These are phyloP conservation scores for Crotalus viridis DNA, from an alignment of 2,113 vertebrate genomes.

Conservation along the genomic window DNA sequence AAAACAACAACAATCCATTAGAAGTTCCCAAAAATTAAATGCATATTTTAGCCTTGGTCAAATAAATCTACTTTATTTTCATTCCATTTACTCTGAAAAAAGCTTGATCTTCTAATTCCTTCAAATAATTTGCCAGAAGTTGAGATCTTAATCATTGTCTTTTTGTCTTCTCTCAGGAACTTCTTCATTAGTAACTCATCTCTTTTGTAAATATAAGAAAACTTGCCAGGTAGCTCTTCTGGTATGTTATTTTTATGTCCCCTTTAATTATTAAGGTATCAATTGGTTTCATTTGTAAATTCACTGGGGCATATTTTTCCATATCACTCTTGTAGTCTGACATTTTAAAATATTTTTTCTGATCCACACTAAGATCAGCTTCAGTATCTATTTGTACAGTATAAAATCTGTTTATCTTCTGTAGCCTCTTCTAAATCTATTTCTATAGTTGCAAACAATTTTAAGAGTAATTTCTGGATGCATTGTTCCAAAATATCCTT, in stretches of 20 bases:
- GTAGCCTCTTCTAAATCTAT: background rate
- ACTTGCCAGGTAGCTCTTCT: background rate
- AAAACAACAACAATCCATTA: no score
- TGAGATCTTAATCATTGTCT: background rate
- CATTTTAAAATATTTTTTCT: background rate
- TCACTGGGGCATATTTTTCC: background rate
- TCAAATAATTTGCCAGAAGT: background rate
- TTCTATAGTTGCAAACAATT: background rate
- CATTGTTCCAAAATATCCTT: background rate
- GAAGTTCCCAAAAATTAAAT: no score
- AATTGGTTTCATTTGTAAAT: background rate
- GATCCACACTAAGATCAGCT: background rate
- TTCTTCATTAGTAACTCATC: background rate
- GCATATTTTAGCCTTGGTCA: no score
- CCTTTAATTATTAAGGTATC: background rate
- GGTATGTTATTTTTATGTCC: background rate
- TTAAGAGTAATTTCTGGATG: background rate
- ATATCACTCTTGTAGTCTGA: background rate
- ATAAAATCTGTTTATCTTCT: background rate
- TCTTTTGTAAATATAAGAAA: background rate
- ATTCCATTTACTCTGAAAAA: background rate
- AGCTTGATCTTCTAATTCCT: background rate
- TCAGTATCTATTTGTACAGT: background rate
- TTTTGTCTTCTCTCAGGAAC: background rate
- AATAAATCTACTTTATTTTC: no score